Evolutionary conservation across 2,113 vertebrate species (phyloP).

Genomic region (Terrapene triunguis): DNA sequence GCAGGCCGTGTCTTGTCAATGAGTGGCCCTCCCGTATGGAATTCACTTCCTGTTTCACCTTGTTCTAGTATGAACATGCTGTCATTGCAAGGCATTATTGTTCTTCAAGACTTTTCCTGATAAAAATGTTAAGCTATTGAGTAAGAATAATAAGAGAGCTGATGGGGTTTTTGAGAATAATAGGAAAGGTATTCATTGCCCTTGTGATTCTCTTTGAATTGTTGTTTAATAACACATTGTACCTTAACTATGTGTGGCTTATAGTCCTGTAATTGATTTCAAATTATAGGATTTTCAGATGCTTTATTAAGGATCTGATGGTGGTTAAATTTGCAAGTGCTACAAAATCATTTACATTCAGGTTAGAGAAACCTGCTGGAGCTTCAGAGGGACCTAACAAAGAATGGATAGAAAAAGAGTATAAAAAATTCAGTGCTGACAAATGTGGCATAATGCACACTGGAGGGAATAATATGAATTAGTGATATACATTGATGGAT

Average conservation of each 20-base stretch:
- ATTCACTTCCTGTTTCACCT: neutral
- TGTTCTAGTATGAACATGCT: neutral
- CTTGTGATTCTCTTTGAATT: neutral
- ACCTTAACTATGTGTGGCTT: neutral
- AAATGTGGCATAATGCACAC: neutral
- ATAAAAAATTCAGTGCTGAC: neutral
- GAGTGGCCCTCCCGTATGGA: neutral
- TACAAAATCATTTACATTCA: neutral
- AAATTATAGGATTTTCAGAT: neutral
- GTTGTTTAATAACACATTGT: neutral
- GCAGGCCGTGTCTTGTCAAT: neutral
- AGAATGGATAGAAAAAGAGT: neutral
- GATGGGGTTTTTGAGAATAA: neutral
- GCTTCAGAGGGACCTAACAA: neutral
- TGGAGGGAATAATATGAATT: neutral
- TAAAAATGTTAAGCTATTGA: neutral
- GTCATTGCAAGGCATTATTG: neutral
- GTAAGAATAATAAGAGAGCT: neutral
- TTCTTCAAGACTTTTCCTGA: neutral
- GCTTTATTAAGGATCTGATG: neutral
- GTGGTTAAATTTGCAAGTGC: neutral
- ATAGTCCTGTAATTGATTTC: neutral
- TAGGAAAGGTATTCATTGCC: neutral
- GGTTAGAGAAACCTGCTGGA: neutral
- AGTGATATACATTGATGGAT: neutral